Evolutionary conservation across 1,140 invertebrate species (phyloP).

Genomic region (Caenorhabditis remanei): DNA sequence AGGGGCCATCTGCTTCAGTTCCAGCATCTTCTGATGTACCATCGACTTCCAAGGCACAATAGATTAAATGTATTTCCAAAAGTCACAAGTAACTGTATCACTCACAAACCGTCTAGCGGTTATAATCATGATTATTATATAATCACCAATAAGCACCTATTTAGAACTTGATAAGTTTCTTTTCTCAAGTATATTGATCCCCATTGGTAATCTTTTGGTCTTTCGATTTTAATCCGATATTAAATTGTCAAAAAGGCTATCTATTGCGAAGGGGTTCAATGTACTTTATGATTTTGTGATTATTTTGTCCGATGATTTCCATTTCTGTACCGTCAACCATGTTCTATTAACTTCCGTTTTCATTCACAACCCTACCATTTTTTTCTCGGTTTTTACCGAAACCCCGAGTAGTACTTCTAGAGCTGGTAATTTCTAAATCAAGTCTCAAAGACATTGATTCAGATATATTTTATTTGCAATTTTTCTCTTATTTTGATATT

Average conservation of each 20-base stretch:
- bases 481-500: neutral
- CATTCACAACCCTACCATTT: slow-evolving; percentile 49
- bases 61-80: neutral
- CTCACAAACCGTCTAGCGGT: neutral
- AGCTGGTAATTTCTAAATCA: slow-evolving; percentile 20
- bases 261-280: neutral
- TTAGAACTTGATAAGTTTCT: slow-evolving; percentile 10
- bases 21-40: neutral
- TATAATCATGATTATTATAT: slow-evolving; percentile 8
- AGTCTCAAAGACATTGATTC: neutral
- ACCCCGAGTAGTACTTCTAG: slow-evolving; percentile 32
- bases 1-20: neutral
- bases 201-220: too few species aligned
- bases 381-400: neutral
- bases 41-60: neutral
- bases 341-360: slow-evolving; percentile 16
- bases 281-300: neutral
- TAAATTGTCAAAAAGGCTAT: too few species aligned
- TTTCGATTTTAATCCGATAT: too few species aligned
- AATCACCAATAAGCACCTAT: slow-evolving; percentile 7
- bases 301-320: neutral
- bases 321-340: slow-evolving; percentile 18
- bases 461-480: slow-evolving; percentile 29
- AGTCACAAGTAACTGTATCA: neutral
- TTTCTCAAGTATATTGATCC: neutral